A percentile compares a stretch with the other conserved stretches of the same genome.
Evolutionary conservation across 1,140 invertebrate species (phyloP).

Genomic region (Anastrepha obliqua): DNA sequence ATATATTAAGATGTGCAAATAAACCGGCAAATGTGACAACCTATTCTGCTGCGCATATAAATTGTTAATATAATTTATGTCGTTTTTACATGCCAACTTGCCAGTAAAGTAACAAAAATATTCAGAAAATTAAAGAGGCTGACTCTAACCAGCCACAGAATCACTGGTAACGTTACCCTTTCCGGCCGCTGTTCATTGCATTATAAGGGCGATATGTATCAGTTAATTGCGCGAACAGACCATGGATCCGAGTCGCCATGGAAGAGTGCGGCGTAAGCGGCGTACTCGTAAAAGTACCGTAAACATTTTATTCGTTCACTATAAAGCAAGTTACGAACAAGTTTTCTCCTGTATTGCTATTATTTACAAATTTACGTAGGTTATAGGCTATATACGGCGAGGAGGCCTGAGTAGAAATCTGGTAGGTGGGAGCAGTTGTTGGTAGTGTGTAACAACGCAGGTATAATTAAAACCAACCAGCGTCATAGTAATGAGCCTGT

Average conservation of each 20-base stretch:
- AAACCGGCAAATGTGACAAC: too few species aligned
- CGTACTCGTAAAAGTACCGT: slow-evolving; percentile 18
- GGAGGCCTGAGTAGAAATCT: too few species aligned
- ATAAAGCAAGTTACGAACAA: slow-evolving; percentile 17
- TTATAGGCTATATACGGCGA: too few species aligned
- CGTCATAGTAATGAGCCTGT: too few species aligned
- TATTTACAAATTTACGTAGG: background rate
- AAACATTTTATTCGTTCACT: slow-evolving; percentile 37
- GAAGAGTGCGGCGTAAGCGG: background rate
- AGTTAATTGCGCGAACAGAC: background rate
- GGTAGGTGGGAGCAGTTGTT: too few species aligned
- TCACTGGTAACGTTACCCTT: background rate
- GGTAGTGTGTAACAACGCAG: too few species aligned
- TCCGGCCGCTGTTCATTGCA: background rate
- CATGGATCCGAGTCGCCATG: background rate
- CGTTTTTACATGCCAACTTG: background rate
- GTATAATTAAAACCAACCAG: too few species aligned
- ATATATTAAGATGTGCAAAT: too few species aligned
- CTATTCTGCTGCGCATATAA: too few species aligned
- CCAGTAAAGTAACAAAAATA: background rate
- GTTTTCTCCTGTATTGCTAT: background rate
- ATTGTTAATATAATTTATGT: background rate
- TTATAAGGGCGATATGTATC: background rate
- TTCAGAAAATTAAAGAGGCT: background rate
- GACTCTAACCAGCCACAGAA: background rate